Base-by-base conservation (phyloP, 2,888 invertebrate genomes). In the Drosophila niveifrons region DNA sequence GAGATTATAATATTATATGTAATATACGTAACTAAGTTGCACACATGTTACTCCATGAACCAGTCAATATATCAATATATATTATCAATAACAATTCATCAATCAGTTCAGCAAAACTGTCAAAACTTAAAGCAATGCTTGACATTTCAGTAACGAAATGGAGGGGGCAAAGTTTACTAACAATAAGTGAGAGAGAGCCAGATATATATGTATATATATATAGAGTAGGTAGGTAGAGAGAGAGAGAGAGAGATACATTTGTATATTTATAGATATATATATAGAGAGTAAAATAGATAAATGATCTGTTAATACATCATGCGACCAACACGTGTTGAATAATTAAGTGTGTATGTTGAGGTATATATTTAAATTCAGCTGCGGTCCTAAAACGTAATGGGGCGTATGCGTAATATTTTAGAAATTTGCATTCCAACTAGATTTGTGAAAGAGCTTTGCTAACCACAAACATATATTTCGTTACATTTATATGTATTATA, bases 291-390 rank as follows among this genome's bases (percentile, higher is more conserved):
- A 78, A 57, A 44, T 70, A 74, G 63, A 75, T 75, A 75, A 75
- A 78, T 67, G 58, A 68, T 65, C 75, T 72, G 75, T 66, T 66
- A 75, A 75, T 67, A 66, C 56, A 77, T 67, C 80, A 80, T 80
- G 80, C 80, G 67, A 72, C 72, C 80, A 80, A 75, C 72, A 80
- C 78, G 57, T 66, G 70, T 68, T 72, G 56, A 52, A 56, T 55
- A 13, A 34, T 23, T 66, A 13, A 57, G 47, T 43, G 34, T 61
- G 41, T 57, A 34, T 43, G 36, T 61, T 46, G 23, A 23, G 23
- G 23, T 55, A 23, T 15, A 44, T 48, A 17, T n/a, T 64, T 66
- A 66, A 61, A 48, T 71, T 43, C 28, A 66, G 48, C 28, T 47
- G 70, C 41, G 41, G 29, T 2, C 39, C 63, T 51, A 28, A 52